Evolutionary conservation across 1,140 invertebrate genomes (phyloP).

Genomic region (Eumaeus atala): DNA sequence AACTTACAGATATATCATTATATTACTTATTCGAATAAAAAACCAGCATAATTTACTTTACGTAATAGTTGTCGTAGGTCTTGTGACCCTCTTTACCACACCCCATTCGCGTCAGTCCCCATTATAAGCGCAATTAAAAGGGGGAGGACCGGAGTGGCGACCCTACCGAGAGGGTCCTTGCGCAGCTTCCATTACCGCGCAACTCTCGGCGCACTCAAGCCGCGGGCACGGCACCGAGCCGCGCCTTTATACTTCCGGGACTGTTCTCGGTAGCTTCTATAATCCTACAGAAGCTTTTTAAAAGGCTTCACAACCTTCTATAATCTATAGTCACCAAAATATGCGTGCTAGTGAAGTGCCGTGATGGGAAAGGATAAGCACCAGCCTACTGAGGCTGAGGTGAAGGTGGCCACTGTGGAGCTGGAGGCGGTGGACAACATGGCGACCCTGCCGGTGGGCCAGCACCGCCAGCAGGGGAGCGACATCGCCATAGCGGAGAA

Average conservation of each 20-base stretch:
- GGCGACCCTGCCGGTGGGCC: conserved; percentile 86
- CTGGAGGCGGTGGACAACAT: conserved; percentile 88
- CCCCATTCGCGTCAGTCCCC: conserved; percentile 36
- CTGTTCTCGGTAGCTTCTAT: conserved; percentile 32
- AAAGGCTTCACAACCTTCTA: too few species aligned
- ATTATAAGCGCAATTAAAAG: conserved; percentile 49
- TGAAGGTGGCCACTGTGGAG: conserved; percentile 89
- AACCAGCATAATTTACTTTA: background rate
- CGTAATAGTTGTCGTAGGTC: conserved; percentile 6
- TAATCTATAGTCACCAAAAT: too few species aligned
- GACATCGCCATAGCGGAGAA: conserved; percentile 83
- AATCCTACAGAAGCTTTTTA: conserved; percentile 15
- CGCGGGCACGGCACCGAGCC: conserved; percentile 42
- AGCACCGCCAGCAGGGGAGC: conserved; percentile 76
- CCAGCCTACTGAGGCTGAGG: conserved; percentile 77
- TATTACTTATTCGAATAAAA: too few species aligned
- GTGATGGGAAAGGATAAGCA: conserved; percentile 71
- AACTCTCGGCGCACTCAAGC: conserved; percentile 54
- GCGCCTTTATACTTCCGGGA: conserved; percentile 57
- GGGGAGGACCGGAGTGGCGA: conserved; percentile 41
- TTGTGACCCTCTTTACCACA: conserved; percentile 22
- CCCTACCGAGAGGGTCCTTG: conserved; percentile 46
- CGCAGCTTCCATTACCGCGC: conserved; percentile 70
- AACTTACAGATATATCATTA: too few species aligned
- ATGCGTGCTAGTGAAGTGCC: conserved; percentile 25